Conservation (phyloP, 2,888 invertebrate genomes). For the Tenthredo notha region DNA sequence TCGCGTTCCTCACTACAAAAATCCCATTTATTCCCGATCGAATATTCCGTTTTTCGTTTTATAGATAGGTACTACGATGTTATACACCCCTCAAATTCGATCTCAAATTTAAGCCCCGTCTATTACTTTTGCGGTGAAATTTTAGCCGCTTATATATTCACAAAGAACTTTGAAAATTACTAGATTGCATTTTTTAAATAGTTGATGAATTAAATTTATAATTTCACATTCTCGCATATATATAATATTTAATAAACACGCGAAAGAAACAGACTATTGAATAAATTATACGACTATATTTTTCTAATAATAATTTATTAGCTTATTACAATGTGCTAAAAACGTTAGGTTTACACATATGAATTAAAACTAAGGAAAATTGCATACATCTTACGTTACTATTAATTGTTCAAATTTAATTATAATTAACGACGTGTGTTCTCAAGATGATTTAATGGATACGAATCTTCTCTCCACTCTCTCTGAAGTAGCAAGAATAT, state of each 20-base stretch:
- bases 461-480: background rate
- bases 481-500: slow-evolving; percentile 50
- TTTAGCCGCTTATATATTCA: background rate
- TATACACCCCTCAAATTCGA: background rate
- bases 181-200: background rate
- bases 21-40: slow-evolving; percentile 34
- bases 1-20: background rate
- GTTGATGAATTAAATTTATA: background rate
- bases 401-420: background rate
- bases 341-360: background rate
- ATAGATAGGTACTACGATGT: background rate
- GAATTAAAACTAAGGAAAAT: background rate
- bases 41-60: slow-evolving; percentile 30
- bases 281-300: background rate
- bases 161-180: background rate
- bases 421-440: background rate
- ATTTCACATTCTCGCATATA: background rate
- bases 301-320: slow-evolving; percentile 26
- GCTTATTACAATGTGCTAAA: background rate
- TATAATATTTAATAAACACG: too few relatives aligned
- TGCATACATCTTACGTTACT: slow-evolving; percentile 3
- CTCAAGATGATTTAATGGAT: background rate
- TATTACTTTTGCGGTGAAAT: background rate
- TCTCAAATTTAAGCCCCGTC: background rate
- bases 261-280: too few relatives aligned